Conservation (phyloP, 2,113 vertebrate species). For the Oreochromis tanganicae region DNA sequence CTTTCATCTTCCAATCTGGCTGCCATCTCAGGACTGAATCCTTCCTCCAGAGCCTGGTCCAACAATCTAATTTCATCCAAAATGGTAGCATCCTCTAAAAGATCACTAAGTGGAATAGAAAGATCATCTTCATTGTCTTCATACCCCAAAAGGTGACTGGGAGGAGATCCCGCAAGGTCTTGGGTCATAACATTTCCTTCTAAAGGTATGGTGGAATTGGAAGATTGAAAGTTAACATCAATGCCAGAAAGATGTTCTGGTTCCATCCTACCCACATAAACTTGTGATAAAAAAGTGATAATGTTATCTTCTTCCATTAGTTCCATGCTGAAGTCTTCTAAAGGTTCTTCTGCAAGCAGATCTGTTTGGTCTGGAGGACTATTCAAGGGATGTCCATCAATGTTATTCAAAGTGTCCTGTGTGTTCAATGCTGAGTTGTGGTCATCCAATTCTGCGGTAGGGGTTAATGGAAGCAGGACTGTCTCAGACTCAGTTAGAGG, state of each 20-base stretch:
- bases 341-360: conserved; percentile 2
- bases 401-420: background rate
- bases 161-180: background rate
- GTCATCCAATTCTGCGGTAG: conserved; percentile 61
- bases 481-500: conserved; percentile 48
- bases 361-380: background rate
- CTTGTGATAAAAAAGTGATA: background rate
- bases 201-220: background rate
- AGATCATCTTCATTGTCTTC: conserved; percentile 55
- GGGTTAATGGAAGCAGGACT: conserved; percentile 74
- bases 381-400: background rate
- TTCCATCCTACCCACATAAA: background rate
- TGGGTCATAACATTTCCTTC: background rate
- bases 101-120: conserved; percentile 74
- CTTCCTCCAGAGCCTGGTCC: conserved; percentile 84
- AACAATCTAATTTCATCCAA: conserved; percentile 86
- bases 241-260: background rate
- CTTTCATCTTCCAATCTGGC: conserved; percentile 79
- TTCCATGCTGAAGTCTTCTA: background rate
- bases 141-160: background rate
- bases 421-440: background rate
- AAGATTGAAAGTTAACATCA: background rate
- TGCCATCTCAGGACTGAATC: conserved; percentile 80
- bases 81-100: conserved; percentile 82
- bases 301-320: background rate